phyloP scores from a whole-genome alignment of 2,888 invertebrate species.

The Xanthia togata region DNA sequence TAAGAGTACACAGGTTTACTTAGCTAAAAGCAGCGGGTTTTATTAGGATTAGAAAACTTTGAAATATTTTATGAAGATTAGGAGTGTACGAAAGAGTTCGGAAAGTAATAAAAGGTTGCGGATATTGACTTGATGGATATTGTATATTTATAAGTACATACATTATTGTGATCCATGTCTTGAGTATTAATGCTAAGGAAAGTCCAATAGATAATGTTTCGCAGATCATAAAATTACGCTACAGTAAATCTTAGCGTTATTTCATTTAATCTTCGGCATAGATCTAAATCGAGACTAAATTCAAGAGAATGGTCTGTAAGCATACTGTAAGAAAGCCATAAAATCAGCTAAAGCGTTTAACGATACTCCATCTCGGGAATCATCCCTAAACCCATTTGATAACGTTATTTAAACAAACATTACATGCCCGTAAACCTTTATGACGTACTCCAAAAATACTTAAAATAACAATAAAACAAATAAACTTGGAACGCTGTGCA shows the following conservation, averaged over 20 bases:
- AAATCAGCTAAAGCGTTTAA: constrained; percentile 65
- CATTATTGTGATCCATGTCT: not conserved
- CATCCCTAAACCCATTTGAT: constrained; percentile 66
- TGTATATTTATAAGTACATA: not conserved
- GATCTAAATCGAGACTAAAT: constrained; percentile 31
- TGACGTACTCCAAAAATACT: constrained; percentile 56
- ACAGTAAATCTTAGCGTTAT: constrained; percentile 12
- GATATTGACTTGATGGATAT: not conserved
- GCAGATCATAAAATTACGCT: not conserved
- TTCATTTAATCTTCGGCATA: constrained; percentile 10
- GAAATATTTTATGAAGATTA: constrained; percentile 14
- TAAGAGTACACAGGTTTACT: constrained; percentile 37
- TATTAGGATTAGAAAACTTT: constrained; percentile 47
- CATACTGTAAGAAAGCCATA: constrained; percentile 56
- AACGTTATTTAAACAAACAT: constrained; percentile 68
- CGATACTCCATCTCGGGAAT: constrained; percentile 56
- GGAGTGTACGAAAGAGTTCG: not conserved
- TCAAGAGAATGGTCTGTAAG: constrained; percentile 39
- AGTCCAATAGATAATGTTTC: not conserved
- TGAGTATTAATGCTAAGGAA: not conserved
- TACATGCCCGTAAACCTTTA: constrained; percentile 64
- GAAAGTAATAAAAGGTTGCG: constrained; percentile 1
- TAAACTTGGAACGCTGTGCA: constrained; percentile 23
- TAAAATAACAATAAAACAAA: constrained; percentile 58
- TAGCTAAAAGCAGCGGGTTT: constrained; percentile 48